Conservation (phyloP, 2,888 invertebrate genomes). For the Antitype chi region DNA sequence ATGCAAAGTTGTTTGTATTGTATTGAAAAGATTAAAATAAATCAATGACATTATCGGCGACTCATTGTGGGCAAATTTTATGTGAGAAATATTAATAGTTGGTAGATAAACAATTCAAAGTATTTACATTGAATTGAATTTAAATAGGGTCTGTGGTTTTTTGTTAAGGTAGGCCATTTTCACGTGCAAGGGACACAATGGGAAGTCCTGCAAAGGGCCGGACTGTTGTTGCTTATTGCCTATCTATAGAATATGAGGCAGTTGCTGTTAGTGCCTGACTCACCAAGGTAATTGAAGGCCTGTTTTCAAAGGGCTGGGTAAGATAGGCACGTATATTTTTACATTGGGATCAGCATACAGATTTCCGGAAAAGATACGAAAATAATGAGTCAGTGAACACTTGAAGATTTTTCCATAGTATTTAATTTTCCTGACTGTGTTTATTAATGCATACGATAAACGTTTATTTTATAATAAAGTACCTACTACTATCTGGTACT, state of each 20-base stretch:
- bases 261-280: slow-evolving; percentile 44
- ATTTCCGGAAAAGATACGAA: slow-evolving; percentile 23
- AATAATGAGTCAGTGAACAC: slow-evolving; percentile 22
- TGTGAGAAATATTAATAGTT: slow-evolving; percentile 60
- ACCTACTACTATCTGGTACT: neutral
- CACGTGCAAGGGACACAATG: slow-evolving; percentile 30
- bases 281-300: slow-evolving; percentile 54
- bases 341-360: slow-evolving; percentile 13
- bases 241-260: slow-evolving; percentile 31
- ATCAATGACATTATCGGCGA: slow-evolving; percentile 43
- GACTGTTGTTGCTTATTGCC: neutral
- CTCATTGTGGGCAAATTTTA: slow-evolving; percentile 63
- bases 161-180: slow-evolving; percentile 27
- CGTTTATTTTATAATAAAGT: neutral
- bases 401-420: neutral
- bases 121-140: slow-evolving; percentile 59
- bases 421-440: neutral
- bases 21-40: slow-evolving; percentile 46
- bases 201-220: slow-evolving; percentile 21
- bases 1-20: slow-evolving; percentile 53
- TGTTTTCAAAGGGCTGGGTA: slow-evolving; percentile 43
- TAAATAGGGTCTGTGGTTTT: slow-evolving; percentile 26
- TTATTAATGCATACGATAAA: no score
- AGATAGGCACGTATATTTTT: neutral
- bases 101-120: slow-evolving; percentile 49